Percentiles rank a stretch among this genome's conserved stretches.
phyloP scores from a whole-genome alignment of 2,113 vertebrate genomes.

The Gymnarchus niloticus region DNA sequence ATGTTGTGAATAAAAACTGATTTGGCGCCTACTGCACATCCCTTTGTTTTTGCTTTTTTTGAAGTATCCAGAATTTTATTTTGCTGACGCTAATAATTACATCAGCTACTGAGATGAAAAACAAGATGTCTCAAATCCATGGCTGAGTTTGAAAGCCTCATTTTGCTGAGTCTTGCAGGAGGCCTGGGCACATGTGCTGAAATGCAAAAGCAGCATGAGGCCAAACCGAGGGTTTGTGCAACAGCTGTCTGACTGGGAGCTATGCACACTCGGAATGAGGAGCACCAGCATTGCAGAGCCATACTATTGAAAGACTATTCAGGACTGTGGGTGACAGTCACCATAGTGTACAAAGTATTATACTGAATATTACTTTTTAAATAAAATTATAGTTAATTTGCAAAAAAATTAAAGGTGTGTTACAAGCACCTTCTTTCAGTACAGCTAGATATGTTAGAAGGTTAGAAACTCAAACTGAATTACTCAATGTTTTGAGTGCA shows the following conservation, averaged over 20 bases:
- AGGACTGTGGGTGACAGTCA: not conserved
- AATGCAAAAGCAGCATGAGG: conserved; percentile 66
- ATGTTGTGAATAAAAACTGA: no score
- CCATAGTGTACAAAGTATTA: not conserved
- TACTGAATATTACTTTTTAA: not conserved
- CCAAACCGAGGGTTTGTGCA: conserved; percentile 68
- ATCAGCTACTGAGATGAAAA: not conserved
- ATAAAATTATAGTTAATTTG: not conserved
- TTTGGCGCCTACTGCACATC: not conserved
- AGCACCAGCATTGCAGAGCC: conserved; percentile 58
- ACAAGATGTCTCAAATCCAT: not conserved
- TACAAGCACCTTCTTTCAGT: not conserved
- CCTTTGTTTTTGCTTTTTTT: not conserved
- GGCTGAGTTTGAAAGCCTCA: not conserved
- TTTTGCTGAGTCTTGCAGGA: conserved; percentile 53
- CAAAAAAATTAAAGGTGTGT: not conserved
- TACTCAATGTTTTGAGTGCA: not conserved
- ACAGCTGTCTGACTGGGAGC: conserved; percentile 79
- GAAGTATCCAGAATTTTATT: not conserved
- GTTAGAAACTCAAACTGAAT: not conserved
- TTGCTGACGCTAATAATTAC: not conserved
- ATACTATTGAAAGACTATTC: conserved; percentile 50
- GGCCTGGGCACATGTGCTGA: conserved; percentile 64
- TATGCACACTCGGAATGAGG: conserved; percentile 30
- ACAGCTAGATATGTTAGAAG: not conserved